Evolutionary conservation across 2,797 vertebrate genomes (phyloP).

Genomic region (Sebastes itinus): DNA sequence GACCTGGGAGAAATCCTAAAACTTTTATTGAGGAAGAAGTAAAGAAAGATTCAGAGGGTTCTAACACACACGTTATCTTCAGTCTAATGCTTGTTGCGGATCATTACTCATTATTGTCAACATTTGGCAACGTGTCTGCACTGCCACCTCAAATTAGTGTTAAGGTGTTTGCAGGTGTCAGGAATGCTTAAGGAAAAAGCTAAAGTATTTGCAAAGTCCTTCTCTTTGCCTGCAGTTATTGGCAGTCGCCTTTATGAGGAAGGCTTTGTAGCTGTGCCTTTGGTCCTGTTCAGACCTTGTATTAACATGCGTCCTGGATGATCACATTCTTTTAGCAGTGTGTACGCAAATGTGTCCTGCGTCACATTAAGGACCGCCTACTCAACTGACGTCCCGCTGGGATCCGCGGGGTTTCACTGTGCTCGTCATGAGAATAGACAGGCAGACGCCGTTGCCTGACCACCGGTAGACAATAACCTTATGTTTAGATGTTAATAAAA

Average conservation of each 20-base stretch:
- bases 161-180: background rate
- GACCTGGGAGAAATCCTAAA: constrained; percentile 37
- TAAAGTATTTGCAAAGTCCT: background rate
- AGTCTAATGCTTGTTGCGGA: constrained; percentile 5
- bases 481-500: too few relatives aligned
- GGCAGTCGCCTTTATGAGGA: background rate
- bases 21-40: constrained; percentile 10
- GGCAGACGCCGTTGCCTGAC: too few relatives aligned
- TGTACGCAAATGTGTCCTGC: too few relatives aligned
- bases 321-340: too few relatives aligned
- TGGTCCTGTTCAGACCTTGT: background rate
- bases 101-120: constrained; percentile 29
- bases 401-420: too few relatives aligned
- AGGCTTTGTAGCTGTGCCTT: background rate
- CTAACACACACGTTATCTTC: constrained; percentile 5
- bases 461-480: too few relatives aligned
- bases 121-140: background rate
- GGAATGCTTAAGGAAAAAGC: background rate
- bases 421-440: too few relatives aligned
- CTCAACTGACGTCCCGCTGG: too few relatives aligned
- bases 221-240: background rate
- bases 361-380: too few relatives aligned
- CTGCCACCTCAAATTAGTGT: background rate
- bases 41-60: constrained; percentile 16
- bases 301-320: background rate